Evolutionary conservation across 2,113 vertebrate species (phyloP).

Genomic region (Sardina pilchardus): DNA sequence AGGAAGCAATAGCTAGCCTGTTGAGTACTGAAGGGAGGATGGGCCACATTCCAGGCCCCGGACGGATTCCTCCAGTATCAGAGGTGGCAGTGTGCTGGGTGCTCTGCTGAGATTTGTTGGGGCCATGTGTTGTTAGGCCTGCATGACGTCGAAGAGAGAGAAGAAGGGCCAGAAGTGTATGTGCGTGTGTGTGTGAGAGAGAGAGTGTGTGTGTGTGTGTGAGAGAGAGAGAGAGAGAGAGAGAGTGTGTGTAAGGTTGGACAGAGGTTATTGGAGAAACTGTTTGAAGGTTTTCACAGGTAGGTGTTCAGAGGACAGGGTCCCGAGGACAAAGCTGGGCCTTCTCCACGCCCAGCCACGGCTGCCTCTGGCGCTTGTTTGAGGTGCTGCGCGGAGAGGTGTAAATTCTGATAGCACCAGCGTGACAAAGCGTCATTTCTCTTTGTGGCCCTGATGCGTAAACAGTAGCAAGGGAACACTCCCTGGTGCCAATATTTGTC

Average conservation of each 20-base stretch:
- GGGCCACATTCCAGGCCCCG: neutral
- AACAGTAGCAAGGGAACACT: constrained; percentile 61
- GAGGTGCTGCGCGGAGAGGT: constrained; percentile 67
- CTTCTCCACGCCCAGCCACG: constrained; percentile 63
- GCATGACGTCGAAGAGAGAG: constrained; percentile 19
- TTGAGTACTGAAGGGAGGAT: neutral
- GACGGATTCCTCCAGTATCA: constrained; percentile 25
- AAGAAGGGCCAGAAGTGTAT: neutral
- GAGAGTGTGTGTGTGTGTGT: constrained; percentile 27
- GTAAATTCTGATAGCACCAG: constrained; percentile 68
- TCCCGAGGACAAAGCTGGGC: constrained; percentile 68
- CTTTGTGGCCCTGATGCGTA: constrained; percentile 69
- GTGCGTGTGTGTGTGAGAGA: constrained; percentile 24
- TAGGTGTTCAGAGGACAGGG: constrained; percentile 68
- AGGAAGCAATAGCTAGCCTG: constrained; percentile 13
- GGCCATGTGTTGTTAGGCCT: neutral
- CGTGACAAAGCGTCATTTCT: constrained; percentile 69
- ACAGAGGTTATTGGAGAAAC: constrained; percentile 17
- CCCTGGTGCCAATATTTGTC: constrained; percentile 68
- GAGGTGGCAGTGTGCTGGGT: neutral
- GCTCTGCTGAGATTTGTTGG: neutral
- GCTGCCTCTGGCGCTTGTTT: constrained; percentile 68
- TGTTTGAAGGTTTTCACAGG: constrained; percentile 67
- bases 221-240: constrained; percentile 28
- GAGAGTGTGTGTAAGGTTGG: constrained; percentile 26